A percentile compares a stretch with the other conserved stretches of the same genome.
These are phyloP conservation scores for Camponotus pennsylvanicus DNA, from an alignment of 1,140 invertebrate genomes.

Conservation along the genomic window DNA sequence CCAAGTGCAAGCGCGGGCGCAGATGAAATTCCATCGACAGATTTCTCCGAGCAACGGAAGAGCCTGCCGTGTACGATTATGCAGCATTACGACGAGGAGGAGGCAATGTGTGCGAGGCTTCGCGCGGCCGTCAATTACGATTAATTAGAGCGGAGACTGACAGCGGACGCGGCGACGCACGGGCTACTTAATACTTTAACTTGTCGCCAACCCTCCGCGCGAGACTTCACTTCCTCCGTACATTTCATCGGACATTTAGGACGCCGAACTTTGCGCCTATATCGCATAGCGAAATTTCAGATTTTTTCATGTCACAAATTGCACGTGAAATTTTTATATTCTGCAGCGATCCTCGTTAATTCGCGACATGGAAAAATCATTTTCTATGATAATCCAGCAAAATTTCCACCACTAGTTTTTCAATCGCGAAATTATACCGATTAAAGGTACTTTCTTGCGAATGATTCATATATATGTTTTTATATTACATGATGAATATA, in stretches of 20 bases:
- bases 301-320: background rate
- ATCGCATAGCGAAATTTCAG: background rate
- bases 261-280: conserved; percentile 13
- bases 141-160: conserved; percentile 87
- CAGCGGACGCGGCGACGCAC: conserved; percentile 84
- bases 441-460: background rate
- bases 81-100: conserved; percentile 65
- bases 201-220: conserved; percentile 78
- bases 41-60: conserved; percentile 68
- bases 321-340: background rate
- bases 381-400: background rate
- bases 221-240: conserved; percentile 57
- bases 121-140: conserved; percentile 86
- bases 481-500: conserved; percentile 4
- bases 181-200: conserved; percentile 84
- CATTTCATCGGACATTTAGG: conserved; percentile 25
- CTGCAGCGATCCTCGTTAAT: too few relatives aligned
- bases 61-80: conserved; percentile 69
- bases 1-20: background rate
- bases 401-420: background rate
- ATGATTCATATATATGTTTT: background rate
- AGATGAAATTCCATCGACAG: conserved; percentile 23
- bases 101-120: conserved; percentile 84
- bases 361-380: background rate
- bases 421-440: background rate